Base-by-base conservation (phyloP, 2,888 invertebrate genomes). In the Eupsilia transversa region DNA sequence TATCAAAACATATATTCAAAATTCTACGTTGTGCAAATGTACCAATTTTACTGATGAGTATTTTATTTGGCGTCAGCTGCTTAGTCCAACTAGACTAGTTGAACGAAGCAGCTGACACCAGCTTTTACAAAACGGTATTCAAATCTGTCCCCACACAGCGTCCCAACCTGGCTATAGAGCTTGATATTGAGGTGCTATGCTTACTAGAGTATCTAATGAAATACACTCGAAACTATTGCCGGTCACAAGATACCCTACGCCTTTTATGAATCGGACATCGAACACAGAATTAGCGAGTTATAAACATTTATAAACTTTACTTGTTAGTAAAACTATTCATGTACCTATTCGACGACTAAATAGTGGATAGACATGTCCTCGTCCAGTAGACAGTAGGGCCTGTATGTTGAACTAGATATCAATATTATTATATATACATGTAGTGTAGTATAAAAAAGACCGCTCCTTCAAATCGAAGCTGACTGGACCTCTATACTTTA, bases 401-500 rank as follows among this genome's bases (percentile, higher is more conserved):
- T 38, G 46, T 33, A 41, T 27, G 12, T 52, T 46, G 52, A 46
- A 33, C 56, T 57, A 74, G 17, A 74, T 38, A 73, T 54, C n/a
- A 73, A 60, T 67, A 46, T 67, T 79, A 61, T 65, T 77, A 23
- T 54, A 52, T 77, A 14, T 49, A 17, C 2, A 72, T 30, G 27
- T 20, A n/a, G 14, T 49, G 54, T 49, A 56, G 27, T 72, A 30
- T 80, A 43, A 33, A 57, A 52, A 52, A 63, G 57, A 68, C 80
- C 74, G 57, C 67, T 79, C 74, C 78, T 80, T 27, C 57, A 38
- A 63, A 74, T 63, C 52, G 64, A 64, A 75, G 38, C 46, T 27
- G 52, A 63, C 52, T 57, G 17, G 66, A 60, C 20, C 2, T 70
- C 2, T 33, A 49, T 71, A 66, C 35, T 54, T 63, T n/a, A n/a